These are phyloP conservation scores for Samia ricini DNA, from an alignment of 1,140 invertebrate species.

Conservation along the genomic window DNA sequence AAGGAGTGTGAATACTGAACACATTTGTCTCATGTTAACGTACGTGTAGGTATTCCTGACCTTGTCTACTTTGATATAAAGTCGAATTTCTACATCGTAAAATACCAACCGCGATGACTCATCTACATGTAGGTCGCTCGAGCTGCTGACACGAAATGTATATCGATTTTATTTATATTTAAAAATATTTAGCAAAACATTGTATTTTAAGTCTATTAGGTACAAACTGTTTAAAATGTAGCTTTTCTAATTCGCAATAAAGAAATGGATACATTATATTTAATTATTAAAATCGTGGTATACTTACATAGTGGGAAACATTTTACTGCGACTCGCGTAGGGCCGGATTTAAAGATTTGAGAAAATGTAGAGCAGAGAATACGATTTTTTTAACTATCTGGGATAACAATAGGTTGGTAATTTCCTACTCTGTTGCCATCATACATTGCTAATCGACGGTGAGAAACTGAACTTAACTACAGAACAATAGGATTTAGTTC, in stretches of 20 bases:
- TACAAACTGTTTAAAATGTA: neutral
- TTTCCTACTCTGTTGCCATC: no score
- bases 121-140: slow-evolving; percentile 24
- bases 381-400: no score
- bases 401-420: no score
- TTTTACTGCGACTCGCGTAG: no score
- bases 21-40: neutral
- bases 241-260: neutral
- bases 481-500: no score
- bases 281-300: no score
- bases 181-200: slow-evolving; percentile 17
- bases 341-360: no score
- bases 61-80: slow-evolving; percentile 11
- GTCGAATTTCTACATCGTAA: slow-evolving; percentile 21
- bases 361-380: no score
- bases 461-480: no score
- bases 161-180: slow-evolving; percentile 53
- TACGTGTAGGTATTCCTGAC: neutral
- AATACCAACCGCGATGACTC: slow-evolving; percentile 26
- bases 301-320: no score
- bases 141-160: slow-evolving; percentile 42
- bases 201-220: neutral
- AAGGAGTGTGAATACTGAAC: slow-evolving; percentile 10
- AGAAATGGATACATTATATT: neutral
- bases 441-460: no score